Percentiles rank a stretch among this genome's conserved stretches.
Conservation (phyloP, 2,797 vertebrate species). For the Ptychobarbus kaznakovi region DNA sequence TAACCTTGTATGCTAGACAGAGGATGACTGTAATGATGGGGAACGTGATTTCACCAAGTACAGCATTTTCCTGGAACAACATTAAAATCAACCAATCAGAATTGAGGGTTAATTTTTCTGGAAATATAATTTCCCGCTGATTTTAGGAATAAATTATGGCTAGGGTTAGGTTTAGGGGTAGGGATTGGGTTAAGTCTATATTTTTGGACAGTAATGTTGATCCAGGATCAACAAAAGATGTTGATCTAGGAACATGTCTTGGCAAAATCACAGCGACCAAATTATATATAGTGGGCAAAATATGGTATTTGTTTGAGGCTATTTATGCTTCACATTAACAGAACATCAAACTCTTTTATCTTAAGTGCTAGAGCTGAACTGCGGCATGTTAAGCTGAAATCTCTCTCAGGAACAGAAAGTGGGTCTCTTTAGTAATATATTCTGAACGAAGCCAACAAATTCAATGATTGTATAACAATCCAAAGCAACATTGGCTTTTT, state of each 20-base stretch:
- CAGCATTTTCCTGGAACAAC: no score
- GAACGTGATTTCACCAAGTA: no score
- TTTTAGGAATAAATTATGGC: no score
- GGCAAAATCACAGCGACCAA: no score
- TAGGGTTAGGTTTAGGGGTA: no score
- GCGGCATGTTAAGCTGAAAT: neutral
- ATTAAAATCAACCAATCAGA: no score
- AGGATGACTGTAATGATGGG: neutral
- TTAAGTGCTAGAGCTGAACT: slow-evolving; percentile 2
- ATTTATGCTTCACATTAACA: slow-evolving; percentile 14
- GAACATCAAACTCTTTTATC: slow-evolving; percentile 12
- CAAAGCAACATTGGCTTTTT: neutral
- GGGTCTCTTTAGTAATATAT: neutral
- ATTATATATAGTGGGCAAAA: neutral
- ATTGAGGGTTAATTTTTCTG: no score
- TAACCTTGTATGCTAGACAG: neutral
- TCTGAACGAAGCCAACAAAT: neutral
- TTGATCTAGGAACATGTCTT: no score
- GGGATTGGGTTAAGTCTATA: no score
- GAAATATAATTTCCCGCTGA: no score
- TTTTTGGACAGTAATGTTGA: no score
- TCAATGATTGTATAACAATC: slow-evolving; percentile 10
- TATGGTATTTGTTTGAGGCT: neutral
- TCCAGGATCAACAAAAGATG: no score
- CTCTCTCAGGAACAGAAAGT: slow-evolving; percentile 18